A percentile compares a stretch with the other conserved stretches of the same genome.
Conservation (phyloP, 2,797 vertebrate genomes). For the Dallia pectoralis region DNA sequence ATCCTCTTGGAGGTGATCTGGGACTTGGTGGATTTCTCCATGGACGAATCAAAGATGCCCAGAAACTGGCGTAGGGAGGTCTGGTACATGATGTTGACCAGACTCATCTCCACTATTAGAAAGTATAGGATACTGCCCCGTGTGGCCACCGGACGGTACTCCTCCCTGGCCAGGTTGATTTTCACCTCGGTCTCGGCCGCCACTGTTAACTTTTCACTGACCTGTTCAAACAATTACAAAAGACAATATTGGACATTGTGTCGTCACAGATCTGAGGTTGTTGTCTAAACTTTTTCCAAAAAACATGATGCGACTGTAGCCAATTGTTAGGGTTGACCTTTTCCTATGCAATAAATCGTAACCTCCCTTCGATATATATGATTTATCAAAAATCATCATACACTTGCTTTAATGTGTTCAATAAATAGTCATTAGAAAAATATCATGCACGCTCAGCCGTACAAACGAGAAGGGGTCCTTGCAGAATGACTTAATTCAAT, state of each 20-base stretch:
- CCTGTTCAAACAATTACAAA: conserved; percentile 49
- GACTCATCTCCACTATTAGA: conserved; percentile 85
- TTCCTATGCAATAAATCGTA: too few species aligned
- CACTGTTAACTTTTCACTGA: conserved; percentile 78
- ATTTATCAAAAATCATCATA: background rate
- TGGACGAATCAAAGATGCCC: conserved; percentile 79
- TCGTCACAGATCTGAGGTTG: background rate
- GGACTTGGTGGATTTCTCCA: conserved; percentile 74
- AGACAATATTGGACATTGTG: background rate
- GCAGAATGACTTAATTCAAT: background rate
- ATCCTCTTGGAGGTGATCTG: conserved; percentile 81
- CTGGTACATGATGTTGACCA: conserved; percentile 87
- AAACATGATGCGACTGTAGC: too few species aligned
- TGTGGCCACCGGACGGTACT: conserved; percentile 82
- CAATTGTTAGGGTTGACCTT: too few species aligned
- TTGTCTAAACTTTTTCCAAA: background rate
- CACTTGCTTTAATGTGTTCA: background rate
- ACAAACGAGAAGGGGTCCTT: background rate
- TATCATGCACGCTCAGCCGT: background rate
- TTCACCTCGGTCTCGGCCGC: conserved; percentile 77
- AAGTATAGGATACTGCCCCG: conserved; percentile 87
- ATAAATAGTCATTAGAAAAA: background rate
- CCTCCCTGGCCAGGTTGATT: conserved; percentile 83
- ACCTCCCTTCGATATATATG: background rate
- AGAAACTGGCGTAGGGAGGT: conserved; percentile 83